Evolutionary conservation across 2,113 vertebrate species (phyloP), one percentile per base, ranked within the genome.

Genomic region (Spea multiplicata): DNA sequence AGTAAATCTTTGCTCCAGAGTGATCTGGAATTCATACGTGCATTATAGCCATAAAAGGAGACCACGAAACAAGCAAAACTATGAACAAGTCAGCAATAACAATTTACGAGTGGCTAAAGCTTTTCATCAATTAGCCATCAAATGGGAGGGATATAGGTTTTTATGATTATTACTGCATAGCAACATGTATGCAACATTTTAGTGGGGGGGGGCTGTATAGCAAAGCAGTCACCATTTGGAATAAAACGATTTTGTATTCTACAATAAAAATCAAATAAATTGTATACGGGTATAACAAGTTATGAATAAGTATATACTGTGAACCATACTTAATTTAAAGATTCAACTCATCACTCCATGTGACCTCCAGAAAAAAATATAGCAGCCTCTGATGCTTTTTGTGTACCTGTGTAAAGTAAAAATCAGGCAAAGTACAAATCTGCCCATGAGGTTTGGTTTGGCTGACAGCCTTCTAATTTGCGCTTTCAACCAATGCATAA

Each of bases 101-200:
- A 73, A 55, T 80, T 80, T 80, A 80, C 7, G 71, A 80, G 78
- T 80, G 71, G 64, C 57, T 74, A 74, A 80, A 68, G 71, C 71
- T 80, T 80, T 80, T 80, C 78, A 74, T 80, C 71, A 80, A 74
- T 80, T 74, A 73, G 52, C 64, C 78, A 80, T 80, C 78, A 80
- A 80, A 80, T 80, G 71, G 71, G 78, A 80, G 71, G 64, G 64
- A 80, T 68, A 74, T 74, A 73, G 30, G 17, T 73, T 80, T 30
- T 80, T 80, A 80, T n/a, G 10, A 67, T 80, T 73, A 73, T 80
- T 80, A 80, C 77, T 45, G 66, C 71, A 74, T 61, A 68, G 78
- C 71, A 80, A 80, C 67, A 61, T 80, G 73, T 80, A 68, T 48
- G 64, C 14, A 17, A 50, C 50, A 65, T 78, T 64, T 73, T 73